Evolutionary conservation across 1,140 invertebrate genomes (phyloP), one percentile per base, ranked within the genome.

Genomic region (Cotesia typhae): DNA sequence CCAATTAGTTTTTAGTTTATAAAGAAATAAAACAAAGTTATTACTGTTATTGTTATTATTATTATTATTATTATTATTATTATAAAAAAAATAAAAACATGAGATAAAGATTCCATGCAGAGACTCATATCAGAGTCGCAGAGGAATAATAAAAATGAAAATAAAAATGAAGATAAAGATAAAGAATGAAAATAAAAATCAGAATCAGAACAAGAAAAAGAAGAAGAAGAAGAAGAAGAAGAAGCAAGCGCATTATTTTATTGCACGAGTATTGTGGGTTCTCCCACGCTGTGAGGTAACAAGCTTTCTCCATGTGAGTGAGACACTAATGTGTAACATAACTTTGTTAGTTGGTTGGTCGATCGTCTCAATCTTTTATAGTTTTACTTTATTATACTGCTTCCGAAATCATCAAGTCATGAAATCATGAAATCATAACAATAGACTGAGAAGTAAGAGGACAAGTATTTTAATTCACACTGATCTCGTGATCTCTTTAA

Each of bases 221-320:
- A 28, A 61, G 35, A 60, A 37, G n/a, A 41, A 10, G 4, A 28
- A 61, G 35, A 61, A 51, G 59, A 20, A 28, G 36, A 37, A 60
- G 47, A 70, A 10, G 41, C 2, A 38, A 51, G 35, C 20, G 38
- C 20, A 69, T 37, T 65, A 72, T 28, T 28, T 28, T 70, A 72
- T 75, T 72, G 67, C 41, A 72, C 28, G 63, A 68, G 28, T 28
- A 28, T 28, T 28, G 28, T 28, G 28, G 71, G 75, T 77, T 81
- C 80, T 86, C 83, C 76, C 84, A 86, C 82, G 83, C 76, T 73
- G 71, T 85, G 83, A 82, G 79, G 84, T 84, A 86, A 85, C 75
- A 79, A 77, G 79, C 84, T 84, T 84, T 85, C 82, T 85, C 82
- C 70, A 17, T 20, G n/a, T 67, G 12, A 37, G 36, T 28, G 35